Evolutionary conservation across 2,888 invertebrate species (phyloP).

Genomic region (Syrista parreyssii): DNA sequence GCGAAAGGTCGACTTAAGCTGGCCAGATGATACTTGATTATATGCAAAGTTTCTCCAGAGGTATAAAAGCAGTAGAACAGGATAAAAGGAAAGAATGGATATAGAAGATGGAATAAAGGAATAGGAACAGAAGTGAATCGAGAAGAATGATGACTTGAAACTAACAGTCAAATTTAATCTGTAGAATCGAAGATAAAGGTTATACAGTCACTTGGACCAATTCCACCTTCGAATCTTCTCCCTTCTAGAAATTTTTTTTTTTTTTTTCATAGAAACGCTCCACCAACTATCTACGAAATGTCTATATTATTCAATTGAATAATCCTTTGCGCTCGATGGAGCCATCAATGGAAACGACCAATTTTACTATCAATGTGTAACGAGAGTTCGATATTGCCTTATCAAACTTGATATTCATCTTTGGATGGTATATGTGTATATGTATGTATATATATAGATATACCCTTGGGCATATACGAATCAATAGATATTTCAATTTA

Average conservation of each 20-base stretch:
- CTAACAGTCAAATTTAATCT: neutral
- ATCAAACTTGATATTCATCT: neutral
- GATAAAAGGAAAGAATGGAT: neutral
- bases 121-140: neutral
- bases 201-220: conserved; percentile 28
- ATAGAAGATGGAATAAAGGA: neutral
- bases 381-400: conserved; percentile 28
- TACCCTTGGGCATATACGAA: neutral
- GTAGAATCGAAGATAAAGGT: conserved; percentile 26
- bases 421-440: neutral
- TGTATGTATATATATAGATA: neutral
- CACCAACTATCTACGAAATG: conserved; percentile 30
- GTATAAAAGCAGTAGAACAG: neutral
- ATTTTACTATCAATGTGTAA: conserved; percentile 24
- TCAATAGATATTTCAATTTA: neutral
- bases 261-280: conserved; percentile 3
- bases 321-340: conserved; percentile 30
- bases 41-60: neutral
- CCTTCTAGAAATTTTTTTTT: conserved; percentile 20
- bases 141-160: neutral
- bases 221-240: conserved; percentile 20
- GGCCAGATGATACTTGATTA: neutral
- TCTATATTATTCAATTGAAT: conserved; percentile 47
- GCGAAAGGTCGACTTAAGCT: neutral
- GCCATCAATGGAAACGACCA: conserved; percentile 20